Conservation (phyloP, 2,797 vertebrate species). For the Loriculus beryllinus region DNA sequence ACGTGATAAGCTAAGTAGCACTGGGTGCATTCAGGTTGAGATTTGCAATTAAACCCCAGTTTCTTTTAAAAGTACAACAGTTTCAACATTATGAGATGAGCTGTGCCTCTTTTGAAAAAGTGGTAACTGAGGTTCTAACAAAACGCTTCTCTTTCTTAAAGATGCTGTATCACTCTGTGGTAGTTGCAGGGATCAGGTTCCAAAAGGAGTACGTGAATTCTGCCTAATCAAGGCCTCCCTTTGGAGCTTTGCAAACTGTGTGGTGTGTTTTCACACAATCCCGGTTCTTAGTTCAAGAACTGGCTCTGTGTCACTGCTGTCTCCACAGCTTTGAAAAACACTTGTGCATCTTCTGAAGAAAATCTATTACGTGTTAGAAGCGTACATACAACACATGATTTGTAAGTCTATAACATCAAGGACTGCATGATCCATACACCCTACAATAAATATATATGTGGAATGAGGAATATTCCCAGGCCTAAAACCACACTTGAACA, state of each 20-base stretch:
- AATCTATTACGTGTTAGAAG: background rate
- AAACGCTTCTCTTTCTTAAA: background rate
- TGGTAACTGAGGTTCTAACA: background rate
- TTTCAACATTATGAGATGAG: background rate
- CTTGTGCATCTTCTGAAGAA: background rate
- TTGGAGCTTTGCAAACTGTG: background rate
- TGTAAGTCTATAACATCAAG: background rate
- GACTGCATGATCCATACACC: background rate
- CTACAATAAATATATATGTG: background rate
- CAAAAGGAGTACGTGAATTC: background rate
- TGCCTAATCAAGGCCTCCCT: background rate
- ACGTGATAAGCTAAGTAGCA: background rate
- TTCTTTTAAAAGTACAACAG: background rate
- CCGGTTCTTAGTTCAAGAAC: background rate
- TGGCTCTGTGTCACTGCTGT: background rate
- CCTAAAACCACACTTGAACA: background rate
- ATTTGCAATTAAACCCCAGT: background rate
- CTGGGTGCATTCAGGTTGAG: background rate
- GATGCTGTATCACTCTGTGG: background rate
- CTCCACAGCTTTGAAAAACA: background rate
- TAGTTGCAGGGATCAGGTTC: background rate
- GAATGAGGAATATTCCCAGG: background rate
- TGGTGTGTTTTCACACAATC: background rate
- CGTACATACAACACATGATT: rapidly evolving
- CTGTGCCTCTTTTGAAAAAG: background rate